phyloP scores from a whole-genome alignment of 2,888 invertebrate species.

The Eupithecia vulgata region DNA sequence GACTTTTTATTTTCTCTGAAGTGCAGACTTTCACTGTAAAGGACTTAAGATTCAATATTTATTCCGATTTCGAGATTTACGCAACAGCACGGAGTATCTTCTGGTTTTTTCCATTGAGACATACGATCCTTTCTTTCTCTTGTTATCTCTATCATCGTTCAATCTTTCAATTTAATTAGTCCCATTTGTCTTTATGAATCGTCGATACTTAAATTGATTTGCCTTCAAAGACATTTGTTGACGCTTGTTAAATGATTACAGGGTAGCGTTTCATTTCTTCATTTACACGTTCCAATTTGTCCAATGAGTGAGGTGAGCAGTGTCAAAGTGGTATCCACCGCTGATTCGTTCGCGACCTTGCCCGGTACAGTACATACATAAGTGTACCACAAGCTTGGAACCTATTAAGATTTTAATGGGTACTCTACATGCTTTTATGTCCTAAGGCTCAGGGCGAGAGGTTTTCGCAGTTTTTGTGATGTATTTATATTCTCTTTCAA shows the following conservation, averaged over 20 bases:
- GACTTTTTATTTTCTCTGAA: conserved; percentile 47
- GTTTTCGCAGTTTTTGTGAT: not conserved
- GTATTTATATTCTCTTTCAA: not conserved
- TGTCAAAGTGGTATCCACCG: conserved; percentile 74
- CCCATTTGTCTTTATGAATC: conserved; percentile 10
- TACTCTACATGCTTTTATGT: conserved; percentile 2
- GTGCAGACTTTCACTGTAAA: conserved; percentile 52
- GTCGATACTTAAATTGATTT: conserved; percentile 64
- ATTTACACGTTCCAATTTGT: conserved; percentile 80
- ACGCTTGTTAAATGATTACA: conserved; percentile 70
- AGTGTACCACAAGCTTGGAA: conserved; percentile 38
- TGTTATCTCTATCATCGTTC: not conserved
- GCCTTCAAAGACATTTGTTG: conserved; percentile 72
- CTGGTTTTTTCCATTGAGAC: not conserved
- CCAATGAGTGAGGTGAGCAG: conserved; percentile 76
- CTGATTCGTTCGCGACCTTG: conserved; percentile 71
- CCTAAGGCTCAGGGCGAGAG: not conserved
- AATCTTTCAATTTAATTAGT: not conserved
- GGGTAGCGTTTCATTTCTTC: conserved; percentile 75
- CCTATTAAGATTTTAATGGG: conserved; percentile 13
- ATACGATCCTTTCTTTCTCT: not conserved
- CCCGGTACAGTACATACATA: conserved; percentile 43
- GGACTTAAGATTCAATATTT: conserved; percentile 9
- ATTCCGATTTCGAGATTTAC: conserved; percentile 1
- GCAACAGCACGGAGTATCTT: not conserved